A percentile compares a stretch with the other conserved stretches of the same genome.
Evolutionary conservation across 1,140 invertebrate genomes (phyloP).

Genomic region (Agrypnia vestita): DNA sequence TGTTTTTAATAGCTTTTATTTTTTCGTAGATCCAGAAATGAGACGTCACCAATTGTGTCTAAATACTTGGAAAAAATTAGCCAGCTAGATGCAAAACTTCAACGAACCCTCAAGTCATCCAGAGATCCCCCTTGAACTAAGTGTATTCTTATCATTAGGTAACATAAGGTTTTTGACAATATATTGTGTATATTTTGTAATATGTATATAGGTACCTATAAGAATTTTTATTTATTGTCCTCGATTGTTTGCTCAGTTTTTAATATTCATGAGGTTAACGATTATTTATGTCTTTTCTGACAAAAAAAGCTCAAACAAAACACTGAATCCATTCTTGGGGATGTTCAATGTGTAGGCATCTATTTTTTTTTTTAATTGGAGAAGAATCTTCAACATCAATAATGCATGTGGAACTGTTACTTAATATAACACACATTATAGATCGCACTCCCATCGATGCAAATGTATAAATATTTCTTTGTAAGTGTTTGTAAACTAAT

Average conservation of each 20-base stretch:
- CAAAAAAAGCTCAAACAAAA: not conserved
- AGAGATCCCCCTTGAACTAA: slow-evolving; percentile 44
- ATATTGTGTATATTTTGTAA: slow-evolving; percentile 14
- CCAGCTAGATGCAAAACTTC: slow-evolving; percentile 33
- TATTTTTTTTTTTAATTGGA: no score
- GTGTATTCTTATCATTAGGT: not conserved
- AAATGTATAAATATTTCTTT: no score
- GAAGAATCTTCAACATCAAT: no score
- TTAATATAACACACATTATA: no score
- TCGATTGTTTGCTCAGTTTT: slow-evolving; percentile 40
- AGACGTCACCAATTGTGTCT: slow-evolving; percentile 45
- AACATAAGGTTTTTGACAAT: slow-evolving; percentile 35
- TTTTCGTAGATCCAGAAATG: slow-evolving; percentile 24
- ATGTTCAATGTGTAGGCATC: no score
- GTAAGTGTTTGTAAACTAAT: no score
- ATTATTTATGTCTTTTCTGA: not conserved
- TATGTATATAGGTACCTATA: not conserved
- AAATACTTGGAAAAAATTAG: slow-evolving; percentile 45
- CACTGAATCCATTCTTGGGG: no score
- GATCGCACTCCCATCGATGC: no score
- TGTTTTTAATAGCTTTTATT: not conserved
- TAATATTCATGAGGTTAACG: slow-evolving; percentile 14
- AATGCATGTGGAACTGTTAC: no score
- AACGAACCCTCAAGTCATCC: slow-evolving; percentile 41
- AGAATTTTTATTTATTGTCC: slow-evolving; percentile 1